Evolutionary conservation across 2,888 invertebrate species (phyloP).

Genomic region (Hetaerina titia): DNA sequence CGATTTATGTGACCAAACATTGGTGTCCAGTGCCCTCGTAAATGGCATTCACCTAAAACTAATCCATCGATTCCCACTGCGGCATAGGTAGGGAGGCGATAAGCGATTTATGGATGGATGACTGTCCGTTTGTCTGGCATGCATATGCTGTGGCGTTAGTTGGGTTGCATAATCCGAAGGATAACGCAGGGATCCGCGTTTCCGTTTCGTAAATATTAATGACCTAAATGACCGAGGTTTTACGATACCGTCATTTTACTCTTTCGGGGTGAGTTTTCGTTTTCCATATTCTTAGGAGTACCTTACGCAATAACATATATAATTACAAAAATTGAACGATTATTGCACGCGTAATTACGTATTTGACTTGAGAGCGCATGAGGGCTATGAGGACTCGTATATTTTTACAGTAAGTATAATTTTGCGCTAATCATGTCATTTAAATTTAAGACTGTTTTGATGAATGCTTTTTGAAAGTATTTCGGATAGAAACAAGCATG

Average conservation of each 20-base stretch:
- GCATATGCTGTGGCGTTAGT: conserved; percentile 24
- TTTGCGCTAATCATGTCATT: no score
- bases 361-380: no score
- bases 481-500: no score
- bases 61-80: conserved; percentile 45
- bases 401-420: no score
- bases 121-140: conserved; percentile 45
- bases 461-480: no score
- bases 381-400: no score
- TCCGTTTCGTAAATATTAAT: conserved; percentile 38
- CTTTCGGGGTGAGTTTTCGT: no score
- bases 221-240: not conserved
- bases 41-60: conserved; percentile 50
- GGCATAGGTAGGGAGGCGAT: conserved; percentile 46
- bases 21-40: conserved; percentile 22
- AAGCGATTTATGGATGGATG: conserved; percentile 58
- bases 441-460: no score
- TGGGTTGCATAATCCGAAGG: conserved; percentile 50
- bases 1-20: conserved; percentile 33
- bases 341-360: no score
- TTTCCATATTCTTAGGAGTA: no score
- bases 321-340: no score
- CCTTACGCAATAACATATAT: no score
- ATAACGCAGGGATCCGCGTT: conserved; percentile 29
- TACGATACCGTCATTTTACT: not conserved